phyloP scores from a whole-genome alignment of 23 tunicate species.

The Botrylloides violaceus region DNA sequence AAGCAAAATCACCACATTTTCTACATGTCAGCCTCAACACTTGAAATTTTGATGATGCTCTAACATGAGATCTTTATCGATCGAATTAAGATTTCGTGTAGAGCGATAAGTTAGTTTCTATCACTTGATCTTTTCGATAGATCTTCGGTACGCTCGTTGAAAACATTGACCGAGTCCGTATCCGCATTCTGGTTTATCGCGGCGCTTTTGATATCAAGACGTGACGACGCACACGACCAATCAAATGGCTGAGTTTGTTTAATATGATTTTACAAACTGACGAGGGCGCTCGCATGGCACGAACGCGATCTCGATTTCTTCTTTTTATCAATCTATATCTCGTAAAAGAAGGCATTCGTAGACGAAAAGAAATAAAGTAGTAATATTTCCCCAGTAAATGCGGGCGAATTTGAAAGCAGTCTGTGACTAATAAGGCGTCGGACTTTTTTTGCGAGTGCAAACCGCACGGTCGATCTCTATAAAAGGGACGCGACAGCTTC shows the following conservation, averaged over 20 bases:
- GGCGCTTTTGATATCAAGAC: background rate
- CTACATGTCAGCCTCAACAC: no score
- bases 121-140: background rate
- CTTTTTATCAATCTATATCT: background rate
- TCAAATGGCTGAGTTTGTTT: no score
- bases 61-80: background rate
- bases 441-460: background rate
- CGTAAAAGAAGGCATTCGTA: background rate
- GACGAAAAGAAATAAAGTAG: background rate
- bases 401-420: background rate
- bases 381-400: background rate
- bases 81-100: background rate
- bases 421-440: background rate
- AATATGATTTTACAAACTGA: background rate
- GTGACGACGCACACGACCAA: background rate
- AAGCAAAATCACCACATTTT: no score
- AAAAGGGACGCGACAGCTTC: background rate
- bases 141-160: background rate
- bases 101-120: background rate
- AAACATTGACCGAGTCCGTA: background rate
- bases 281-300: slow-evolving; percentile 2
- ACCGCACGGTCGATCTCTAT: background rate
- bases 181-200: background rate
- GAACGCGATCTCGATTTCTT: background rate
- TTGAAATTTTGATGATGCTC: no score